Base-by-base conservation (phyloP, 2,888 invertebrate species). In the Sturmia bella region DNA sequence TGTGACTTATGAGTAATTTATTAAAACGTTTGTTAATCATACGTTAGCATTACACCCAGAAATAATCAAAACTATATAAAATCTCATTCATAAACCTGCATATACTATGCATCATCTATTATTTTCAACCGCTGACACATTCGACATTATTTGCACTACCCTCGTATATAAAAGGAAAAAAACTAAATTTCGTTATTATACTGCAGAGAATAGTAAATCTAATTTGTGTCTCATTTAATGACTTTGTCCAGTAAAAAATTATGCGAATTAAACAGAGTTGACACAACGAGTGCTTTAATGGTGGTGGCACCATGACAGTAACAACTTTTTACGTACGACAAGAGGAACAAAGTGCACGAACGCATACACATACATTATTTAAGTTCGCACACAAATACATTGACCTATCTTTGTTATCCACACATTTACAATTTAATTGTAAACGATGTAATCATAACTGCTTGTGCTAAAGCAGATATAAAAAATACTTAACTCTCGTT, bases 161-260 rank as follows among this genome's bases (percentile, higher is more conserved):
- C 1, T 12, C 13, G 24, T n/a, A 15, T 45, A 45, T 45, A 15
- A 50, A 17, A 17, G 13, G 4, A 21, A 48, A 24, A 37, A 32
- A 69, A 64, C 64, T 57, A 52, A 41, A 48, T 52, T 74, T 78
- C 78, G 66, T 78, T 78, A 69, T 78, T 54, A 78, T 57, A 82
- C 78, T 74, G 80, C 79, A 72, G 76, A 76, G 76, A 72, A 69
- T 64, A 61, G 83, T 88, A 88, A 89, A 89, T 89, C 89, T 89
- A 89, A 89, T 89, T 89, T 89, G 89, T 86, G 89, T 89, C 88
- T 88, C 87, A 88, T 87, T 87, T 88, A 89, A 86, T 87, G 88
- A 88, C 88, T 89, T 86, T 87, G 88, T 88, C 89, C 88, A 85
- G 88, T 78, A 80, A 79, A 80, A 77, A 85, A 84, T 85, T 85